phyloP scores from a whole-genome alignment of 2,797 vertebrate species.

The Acanthurus lineatus region DNA sequence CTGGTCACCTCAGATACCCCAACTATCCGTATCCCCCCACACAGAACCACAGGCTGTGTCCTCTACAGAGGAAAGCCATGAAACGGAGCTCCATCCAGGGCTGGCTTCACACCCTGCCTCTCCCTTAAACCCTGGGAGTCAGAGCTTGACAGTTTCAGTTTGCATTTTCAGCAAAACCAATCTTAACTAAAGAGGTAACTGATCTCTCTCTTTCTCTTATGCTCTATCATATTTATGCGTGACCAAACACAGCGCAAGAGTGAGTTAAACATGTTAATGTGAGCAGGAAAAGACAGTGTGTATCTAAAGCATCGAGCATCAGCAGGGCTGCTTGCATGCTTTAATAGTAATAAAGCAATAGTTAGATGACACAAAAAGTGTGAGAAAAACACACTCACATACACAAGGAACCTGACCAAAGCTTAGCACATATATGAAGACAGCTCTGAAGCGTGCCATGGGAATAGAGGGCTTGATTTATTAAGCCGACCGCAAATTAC shows the following conservation, averaged over 20 bases:
- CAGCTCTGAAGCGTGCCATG: conserved; percentile 25
- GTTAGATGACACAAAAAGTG: conserved; percentile 33
- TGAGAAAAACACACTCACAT: conserved; percentile 13
- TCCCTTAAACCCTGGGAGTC: conserved; percentile 12
- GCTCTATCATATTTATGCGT: conserved; percentile 24
- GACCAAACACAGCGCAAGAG: conserved; percentile 37
- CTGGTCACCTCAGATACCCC: conserved; percentile 60
- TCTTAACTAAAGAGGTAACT: conserved; percentile 53
- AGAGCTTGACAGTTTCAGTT: conserved; percentile 26
- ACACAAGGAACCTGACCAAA: conserved; percentile 30
- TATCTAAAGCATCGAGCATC: conserved; percentile 44
- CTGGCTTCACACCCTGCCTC: conserved; percentile 32
- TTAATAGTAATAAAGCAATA: conserved; percentile 42
- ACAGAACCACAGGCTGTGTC: conserved; percentile 19
- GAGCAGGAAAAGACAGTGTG: conserved; percentile 29
- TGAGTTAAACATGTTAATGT: conserved; percentile 14
- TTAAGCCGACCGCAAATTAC: conserved; percentile 33
- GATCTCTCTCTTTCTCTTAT: conserved; percentile 30
- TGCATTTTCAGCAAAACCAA: conserved; percentile 41
- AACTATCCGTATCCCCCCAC: conserved; percentile 27
- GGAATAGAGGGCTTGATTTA: conserved; percentile 32
- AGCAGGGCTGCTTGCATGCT: conserved; percentile 31
- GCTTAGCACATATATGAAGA: conserved; percentile 36
- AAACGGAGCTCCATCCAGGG: conserved; percentile 42
- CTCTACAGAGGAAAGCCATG: conserved; percentile 39